These are phyloP conservation scores for Elanoides forficatus DNA, from an alignment of 2,113 vertebrate genomes.

Conservation along the genomic window DNA sequence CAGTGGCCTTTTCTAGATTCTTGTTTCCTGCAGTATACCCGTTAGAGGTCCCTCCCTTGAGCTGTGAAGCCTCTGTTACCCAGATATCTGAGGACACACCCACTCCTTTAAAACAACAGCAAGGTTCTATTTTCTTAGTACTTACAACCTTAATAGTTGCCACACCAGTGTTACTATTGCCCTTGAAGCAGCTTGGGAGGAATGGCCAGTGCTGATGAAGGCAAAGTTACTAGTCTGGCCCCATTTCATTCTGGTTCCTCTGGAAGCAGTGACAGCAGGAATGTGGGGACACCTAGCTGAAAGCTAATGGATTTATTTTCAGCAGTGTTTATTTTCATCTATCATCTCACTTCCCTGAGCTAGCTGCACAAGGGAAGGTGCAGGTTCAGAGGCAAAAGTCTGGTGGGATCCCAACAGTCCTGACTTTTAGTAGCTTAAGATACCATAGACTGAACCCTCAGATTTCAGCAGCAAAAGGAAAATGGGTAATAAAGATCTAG, in stretches of 20 bases:
- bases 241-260: not conserved
- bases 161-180: not conserved
- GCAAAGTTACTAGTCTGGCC: not conserved
- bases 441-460: not conserved
- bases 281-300: not conserved
- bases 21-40: not conserved
- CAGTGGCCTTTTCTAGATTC: not conserved
- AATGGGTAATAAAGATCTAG: not conserved
- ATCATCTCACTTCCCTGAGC: not conserved
- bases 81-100: not conserved
- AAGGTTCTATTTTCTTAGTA: not conserved
- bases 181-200: not conserved
- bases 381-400: not conserved
- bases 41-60: not conserved
- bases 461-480: not conserved
- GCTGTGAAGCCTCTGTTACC: not conserved
- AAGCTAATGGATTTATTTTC: not conserved
- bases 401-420: not conserved
- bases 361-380: not conserved
- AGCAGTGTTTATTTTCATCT: not conserved
- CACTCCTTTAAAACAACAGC: not conserved
- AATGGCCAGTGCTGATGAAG: not conserved
- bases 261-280: not conserved
- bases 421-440: not conserved
- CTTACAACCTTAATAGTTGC: not conserved